Evolutionary conservation across 2,113 vertebrate genomes (phyloP).

Genomic region (Thamnophis sirtalis): DNA sequence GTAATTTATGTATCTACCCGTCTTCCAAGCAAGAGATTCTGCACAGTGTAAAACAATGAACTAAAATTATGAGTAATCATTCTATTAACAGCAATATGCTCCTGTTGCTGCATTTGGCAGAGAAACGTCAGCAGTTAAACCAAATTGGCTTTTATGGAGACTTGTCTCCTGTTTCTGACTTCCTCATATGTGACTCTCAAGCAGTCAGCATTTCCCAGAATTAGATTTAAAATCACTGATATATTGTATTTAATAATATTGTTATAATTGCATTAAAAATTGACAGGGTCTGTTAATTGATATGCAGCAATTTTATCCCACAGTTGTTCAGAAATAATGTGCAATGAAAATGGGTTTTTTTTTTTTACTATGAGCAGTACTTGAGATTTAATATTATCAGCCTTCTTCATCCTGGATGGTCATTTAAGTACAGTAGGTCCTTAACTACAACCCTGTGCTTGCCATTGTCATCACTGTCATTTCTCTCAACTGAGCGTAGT

Average conservation of each 20-base stretch:
- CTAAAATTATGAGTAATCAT: neutral
- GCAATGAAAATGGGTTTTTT: neutral
- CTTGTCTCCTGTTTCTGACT: neutral
- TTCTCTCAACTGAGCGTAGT: neutral
- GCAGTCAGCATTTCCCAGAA: neutral
- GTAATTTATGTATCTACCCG: neutral
- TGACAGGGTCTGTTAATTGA: neutral
- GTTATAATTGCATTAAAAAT: neutral
- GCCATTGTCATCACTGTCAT: neutral
- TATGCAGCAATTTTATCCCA: neutral
- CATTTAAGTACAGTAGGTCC: neutral
- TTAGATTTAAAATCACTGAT: neutral
- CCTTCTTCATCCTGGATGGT: neutral
- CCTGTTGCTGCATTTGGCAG: neutral
- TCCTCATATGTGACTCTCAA: neutral
- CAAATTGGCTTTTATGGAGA: neutral
- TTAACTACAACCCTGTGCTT: neutral
- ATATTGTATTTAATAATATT: neutral
- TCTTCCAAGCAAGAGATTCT: neutral
- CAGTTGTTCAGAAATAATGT: neutral
- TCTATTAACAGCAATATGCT: neutral
- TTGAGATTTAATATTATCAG: neutral
- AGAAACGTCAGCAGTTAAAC: neutral
- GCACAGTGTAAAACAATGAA: neutral
- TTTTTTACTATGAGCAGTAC: neutral